Conservation (phyloP, 2,797 vertebrate genomes). For the Todus mexicanus region DNA sequence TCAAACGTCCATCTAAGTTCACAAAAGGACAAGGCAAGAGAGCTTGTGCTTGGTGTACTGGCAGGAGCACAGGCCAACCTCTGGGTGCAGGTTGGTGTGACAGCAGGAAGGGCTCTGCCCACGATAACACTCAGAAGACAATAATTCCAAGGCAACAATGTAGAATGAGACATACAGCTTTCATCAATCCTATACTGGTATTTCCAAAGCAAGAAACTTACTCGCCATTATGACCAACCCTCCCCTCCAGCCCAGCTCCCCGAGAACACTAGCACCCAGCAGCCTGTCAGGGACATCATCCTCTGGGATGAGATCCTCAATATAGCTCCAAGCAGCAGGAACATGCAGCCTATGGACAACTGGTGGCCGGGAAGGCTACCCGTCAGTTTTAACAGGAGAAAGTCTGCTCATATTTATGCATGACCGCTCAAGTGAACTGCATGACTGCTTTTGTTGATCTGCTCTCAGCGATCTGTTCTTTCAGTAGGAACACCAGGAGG, state of each 20-base stretch:
- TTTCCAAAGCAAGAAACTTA: neutral
- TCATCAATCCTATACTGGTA: neutral
- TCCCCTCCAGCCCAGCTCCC: neutral
- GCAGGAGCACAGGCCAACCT: neutral
- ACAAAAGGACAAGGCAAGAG: neutral
- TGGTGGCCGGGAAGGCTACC: neutral
- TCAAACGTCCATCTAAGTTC: neutral
- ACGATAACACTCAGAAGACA: neutral
- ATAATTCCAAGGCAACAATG: neutral
- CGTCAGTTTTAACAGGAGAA: neutral
- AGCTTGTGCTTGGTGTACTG: neutral
- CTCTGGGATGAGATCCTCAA: neutral
- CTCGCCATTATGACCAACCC: neutral
- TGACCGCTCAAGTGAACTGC: slow-evolving; percentile 20
- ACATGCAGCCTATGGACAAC: neutral
- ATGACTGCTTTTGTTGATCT: slow-evolving; percentile 40
- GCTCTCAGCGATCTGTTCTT: slow-evolving; percentile 18
- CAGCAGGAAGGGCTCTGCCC: neutral
- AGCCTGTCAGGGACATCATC: neutral
- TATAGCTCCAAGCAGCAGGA: neutral
- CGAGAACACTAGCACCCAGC: neutral
- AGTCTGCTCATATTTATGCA: slow-evolving; percentile 40
- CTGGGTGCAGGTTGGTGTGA: neutral
- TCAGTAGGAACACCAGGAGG: neutral
- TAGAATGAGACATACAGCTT: neutral